Conservation (phyloP, 2,888 invertebrate genomes). For the Lasioglossum calceatum region DNA sequence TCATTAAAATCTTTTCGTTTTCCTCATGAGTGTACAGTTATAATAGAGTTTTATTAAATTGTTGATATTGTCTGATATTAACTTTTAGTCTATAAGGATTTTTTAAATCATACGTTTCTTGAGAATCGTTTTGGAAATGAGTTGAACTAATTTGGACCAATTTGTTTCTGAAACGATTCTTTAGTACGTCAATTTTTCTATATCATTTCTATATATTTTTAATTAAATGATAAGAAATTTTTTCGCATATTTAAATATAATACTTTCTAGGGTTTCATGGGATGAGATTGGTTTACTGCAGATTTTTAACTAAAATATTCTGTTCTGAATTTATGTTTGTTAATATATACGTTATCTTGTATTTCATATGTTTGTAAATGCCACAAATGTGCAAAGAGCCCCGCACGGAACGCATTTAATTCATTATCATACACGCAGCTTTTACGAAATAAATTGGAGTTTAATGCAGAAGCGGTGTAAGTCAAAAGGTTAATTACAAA, state of each 20-base stretch:
- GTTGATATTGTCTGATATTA: neutral
- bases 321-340: neutral
- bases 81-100: neutral
- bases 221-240: too few relatives aligned
- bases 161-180: neutral
- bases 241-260: too few relatives aligned
- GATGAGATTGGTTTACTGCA: neutral
- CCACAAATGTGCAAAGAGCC: neutral
- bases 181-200: too few relatives aligned
- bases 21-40: neutral
- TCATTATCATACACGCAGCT: neutral
- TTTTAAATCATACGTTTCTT: neutral
- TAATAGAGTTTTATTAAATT: neutral
- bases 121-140: neutral
- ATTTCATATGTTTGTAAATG: neutral
- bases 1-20: neutral
- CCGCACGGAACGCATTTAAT: neutral
- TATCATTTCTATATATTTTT: too few relatives aligned
- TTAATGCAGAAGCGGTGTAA: neutral
- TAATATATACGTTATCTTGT: neutral
- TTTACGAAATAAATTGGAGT: neutral
- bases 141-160: neutral
- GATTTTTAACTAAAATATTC: neutral
- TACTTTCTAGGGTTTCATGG: too few relatives aligned
- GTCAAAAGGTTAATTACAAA: neutral